Evolutionary conservation across 2,888 invertebrate species (phyloP), one percentile per base, ranked within the genome.

Genomic region (Callyntrura sp.): DNA sequence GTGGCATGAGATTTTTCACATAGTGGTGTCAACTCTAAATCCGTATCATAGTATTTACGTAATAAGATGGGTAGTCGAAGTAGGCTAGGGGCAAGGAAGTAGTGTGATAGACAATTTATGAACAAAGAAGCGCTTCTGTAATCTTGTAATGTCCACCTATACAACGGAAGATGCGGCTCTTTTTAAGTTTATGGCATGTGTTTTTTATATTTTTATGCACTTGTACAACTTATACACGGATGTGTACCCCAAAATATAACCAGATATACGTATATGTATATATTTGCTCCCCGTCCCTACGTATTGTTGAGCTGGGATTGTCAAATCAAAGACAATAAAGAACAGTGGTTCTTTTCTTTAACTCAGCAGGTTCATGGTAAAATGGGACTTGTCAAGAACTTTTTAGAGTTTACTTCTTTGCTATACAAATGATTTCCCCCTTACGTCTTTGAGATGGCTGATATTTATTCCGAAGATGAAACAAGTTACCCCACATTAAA

Each of bases 1-100:
- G 81, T 82, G 62, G 88, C 88, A 88, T 88, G 88, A 88, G 83
- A 88, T 60, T 76, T 88, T 88, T 88, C 83, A 83, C 88, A 55
- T 83, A 76, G 43, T 43, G 55, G 83, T 88, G 88, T 73, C 88
- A 88, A 82, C 82, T 17, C 28, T 35, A 65, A 60, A 79, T 65
- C 9, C 9, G 23, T 20, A 73, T 48, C n/a, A 35, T 51, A 51
- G 14, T 51, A 2, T 14, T n/a, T n/a, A n/a, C n/a, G n/a, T n/a
- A n/a, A n/a, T n/a, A n/a, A n/a, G n/a, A n/a, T n/a, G n/a, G n/a
- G n/a, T n/a, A n/a, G n/a, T n/a, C n/a, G n/a, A n/a, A n/a, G n/a
- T n/a, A n/a, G n/a, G n/a, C n/a, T n/a, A n/a, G n/a, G 12, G 23
- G 48, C 68, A 5, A 25, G n/a, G 17, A 76, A 84, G 51, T 6